Base-by-base conservation (phyloP, 2,797 vertebrate species). In the Halcyon smyrnensis region DNA sequence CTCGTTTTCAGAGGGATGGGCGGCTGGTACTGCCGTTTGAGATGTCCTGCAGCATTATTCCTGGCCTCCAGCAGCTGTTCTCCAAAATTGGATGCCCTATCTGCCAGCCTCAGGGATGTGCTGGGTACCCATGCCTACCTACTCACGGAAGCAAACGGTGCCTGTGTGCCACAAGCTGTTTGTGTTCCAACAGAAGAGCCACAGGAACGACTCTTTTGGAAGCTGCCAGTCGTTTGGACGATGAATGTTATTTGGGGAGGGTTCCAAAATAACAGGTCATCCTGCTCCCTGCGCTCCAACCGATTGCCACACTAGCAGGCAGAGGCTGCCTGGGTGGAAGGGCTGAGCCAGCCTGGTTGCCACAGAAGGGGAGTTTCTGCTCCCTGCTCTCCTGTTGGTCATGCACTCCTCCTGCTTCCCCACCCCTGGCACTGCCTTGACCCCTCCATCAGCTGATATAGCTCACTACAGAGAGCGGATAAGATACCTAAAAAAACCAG, bases 261-360 rank as follows among this genome's bases (percentile, higher is more conserved):
- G 65, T 85, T 94, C 82, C 87, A 83, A 91, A 91, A 53, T 68
- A 84, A 81, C 65, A 90, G 90, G 76, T 94, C 87, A 87, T 84
- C 76, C 57, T 91, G 78, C 79, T 92, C 56, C 71, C 53, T 64
- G n/a, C 0, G 2, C 87, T 79, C 56, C 50, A 32, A 18, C 14
- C 0, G 4, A 91, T 91, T 93, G 68, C 87, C 75, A 77, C 85
- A 62, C 59, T 17, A 24, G 34, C 86, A 80, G 36, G 36, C 45
- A 43, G 41, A 73, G 70, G 5, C 51, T 80, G 69, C 76, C 59
- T 37, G 60, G 15, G 68, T 80, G 39, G 84, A 89, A 89, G 36
- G 48, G 53, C 20, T 79, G 56, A 93, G 48, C 71, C 53, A 87
- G 12, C 24, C 75, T 73, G 45, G 48, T 70, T 95, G 76, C 60